Percentiles rank a stretch among this genome's conserved stretches.
phyloP scores from a whole-genome alignment of 2,113 vertebrate genomes.

The Pterocles orientalis region DNA sequence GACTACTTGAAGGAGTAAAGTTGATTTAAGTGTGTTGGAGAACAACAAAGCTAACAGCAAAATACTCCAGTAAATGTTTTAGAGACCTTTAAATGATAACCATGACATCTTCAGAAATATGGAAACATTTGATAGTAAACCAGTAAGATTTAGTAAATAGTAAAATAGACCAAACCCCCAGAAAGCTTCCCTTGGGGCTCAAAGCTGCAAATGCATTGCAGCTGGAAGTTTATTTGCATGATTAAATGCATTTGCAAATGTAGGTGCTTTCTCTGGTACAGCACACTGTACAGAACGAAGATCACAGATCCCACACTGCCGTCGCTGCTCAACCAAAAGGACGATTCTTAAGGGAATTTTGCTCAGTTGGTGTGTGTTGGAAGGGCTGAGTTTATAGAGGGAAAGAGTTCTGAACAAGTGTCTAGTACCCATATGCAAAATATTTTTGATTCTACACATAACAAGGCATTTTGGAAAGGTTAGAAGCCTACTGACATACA shows the following conservation, averaged over 20 bases:
- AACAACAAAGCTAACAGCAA: background rate
- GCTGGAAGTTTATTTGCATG: background rate
- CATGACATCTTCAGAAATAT: background rate
- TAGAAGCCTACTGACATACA: rapidly evolving
- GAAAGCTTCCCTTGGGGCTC: background rate
- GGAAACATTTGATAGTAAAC: background rate
- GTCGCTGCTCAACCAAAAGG: background rate
- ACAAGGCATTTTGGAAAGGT: background rate
- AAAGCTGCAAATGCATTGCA: background rate
- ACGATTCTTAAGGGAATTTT: background rate
- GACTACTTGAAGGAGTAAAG: background rate
- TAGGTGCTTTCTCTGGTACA: background rate
- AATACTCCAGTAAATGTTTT: background rate
- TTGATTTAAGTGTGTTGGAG: background rate
- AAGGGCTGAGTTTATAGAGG: background rate
- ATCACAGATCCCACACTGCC: background rate
- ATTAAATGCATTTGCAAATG: background rate
- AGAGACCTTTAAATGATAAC: background rate
- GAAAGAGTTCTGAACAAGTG: background rate
- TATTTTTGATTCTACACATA: background rate
- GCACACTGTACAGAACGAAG: background rate
- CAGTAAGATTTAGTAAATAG: background rate
- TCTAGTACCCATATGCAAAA: background rate
- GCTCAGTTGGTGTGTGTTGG: background rate
- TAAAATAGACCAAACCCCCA: background rate